These are phyloP conservation scores for Morbakka virulenta DNA, from an alignment of 30 jellyfish, hydroid and myxozoan genomes.

Conservation along the genomic window DNA sequence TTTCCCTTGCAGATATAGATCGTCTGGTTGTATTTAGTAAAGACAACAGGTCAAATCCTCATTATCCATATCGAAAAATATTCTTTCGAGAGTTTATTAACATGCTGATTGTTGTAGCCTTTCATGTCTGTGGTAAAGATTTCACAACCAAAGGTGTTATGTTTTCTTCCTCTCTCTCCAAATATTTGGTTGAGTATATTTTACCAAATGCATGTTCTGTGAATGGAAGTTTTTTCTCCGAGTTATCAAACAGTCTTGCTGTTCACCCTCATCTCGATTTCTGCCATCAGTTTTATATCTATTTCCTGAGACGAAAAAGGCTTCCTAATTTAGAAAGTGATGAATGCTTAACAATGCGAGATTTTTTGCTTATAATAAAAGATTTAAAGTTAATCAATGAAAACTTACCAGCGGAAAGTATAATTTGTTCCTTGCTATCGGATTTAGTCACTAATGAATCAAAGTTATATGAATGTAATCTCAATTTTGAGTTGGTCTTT, in stretches of 20 bases:
- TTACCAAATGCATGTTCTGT: constrained; percentile 48
- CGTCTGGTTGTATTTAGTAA: constrained; percentile 12
- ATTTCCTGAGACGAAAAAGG: not conserved
- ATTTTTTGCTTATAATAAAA: constrained; percentile 48
- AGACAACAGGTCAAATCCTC: constrained; percentile 23
- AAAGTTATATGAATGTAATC: constrained; percentile 27
- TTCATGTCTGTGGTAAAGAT: constrained; percentile 26
- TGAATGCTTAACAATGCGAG: constrained; percentile 37
- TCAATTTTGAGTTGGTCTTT: constrained; percentile 52
- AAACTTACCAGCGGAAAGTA: constrained; percentile 17
- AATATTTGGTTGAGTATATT: constrained; percentile 25
- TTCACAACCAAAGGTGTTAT: not conserved
- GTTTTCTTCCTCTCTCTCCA: constrained; percentile 42
- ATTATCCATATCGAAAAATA: constrained; percentile 29
- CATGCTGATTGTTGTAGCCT: constrained; percentile 41
- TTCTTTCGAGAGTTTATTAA: constrained; percentile 70
- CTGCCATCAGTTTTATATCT: constrained; percentile 31
- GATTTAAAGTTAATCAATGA: constrained; percentile 45
- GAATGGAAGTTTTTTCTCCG: constrained; percentile 42
- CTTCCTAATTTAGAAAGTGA: not conserved
- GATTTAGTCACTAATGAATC: constrained; percentile 45
- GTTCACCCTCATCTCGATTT: constrained; percentile 41
- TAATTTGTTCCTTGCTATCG: constrained; percentile 14
- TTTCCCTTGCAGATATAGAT: constrained; percentile 48
- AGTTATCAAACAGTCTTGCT: constrained; percentile 22